These are phyloP conservation scores for Stylophora pistillata DNA, from an alignment of 64 coral and sea anemone genomes.

Conservation along the genomic window DNA sequence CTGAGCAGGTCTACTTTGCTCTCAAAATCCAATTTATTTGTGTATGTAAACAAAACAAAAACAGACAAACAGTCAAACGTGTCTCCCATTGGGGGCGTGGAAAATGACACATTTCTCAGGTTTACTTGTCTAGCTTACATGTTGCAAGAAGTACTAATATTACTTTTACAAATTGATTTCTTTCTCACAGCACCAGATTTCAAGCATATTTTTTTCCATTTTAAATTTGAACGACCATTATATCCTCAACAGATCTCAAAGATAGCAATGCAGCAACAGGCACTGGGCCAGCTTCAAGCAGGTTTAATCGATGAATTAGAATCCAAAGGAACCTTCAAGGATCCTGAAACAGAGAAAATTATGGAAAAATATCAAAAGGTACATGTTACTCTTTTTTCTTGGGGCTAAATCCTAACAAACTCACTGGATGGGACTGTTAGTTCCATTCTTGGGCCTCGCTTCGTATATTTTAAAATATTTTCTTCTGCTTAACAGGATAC, in stretches of 20 bases:
- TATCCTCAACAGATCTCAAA: slow-evolving; percentile 61
- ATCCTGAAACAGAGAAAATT: slow-evolving; percentile 82
- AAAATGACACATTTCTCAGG: too few species aligned
- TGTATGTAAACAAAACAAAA: too few species aligned
- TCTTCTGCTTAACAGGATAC: slow-evolving; percentile 54
- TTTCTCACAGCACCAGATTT: background rate
- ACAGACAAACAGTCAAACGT: too few species aligned
- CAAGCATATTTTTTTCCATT: too few species aligned
- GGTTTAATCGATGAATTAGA: slow-evolving; percentile 88
- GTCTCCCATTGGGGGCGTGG: too few species aligned
- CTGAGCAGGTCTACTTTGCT: too few species aligned
- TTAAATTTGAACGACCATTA: background rate
- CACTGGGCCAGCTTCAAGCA: slow-evolving; percentile 70
- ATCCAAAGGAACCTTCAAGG: slow-evolving; percentile 68
- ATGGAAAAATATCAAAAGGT: slow-evolving; percentile 91
- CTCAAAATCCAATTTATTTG: too few species aligned
- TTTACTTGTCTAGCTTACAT: too few species aligned
- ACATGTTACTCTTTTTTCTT: background rate
- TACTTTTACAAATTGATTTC: too few species aligned
- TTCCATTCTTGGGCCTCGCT: background rate
- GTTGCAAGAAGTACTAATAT: too few species aligned
- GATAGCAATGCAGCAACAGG: slow-evolving; percentile 81
- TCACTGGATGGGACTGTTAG: background rate
- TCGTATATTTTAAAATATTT: background rate
- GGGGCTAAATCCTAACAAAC: too few species aligned